Evolutionary conservation across 2,113 vertebrate genomes (phyloP).

Genomic region (Xenopus laevis): DNA sequence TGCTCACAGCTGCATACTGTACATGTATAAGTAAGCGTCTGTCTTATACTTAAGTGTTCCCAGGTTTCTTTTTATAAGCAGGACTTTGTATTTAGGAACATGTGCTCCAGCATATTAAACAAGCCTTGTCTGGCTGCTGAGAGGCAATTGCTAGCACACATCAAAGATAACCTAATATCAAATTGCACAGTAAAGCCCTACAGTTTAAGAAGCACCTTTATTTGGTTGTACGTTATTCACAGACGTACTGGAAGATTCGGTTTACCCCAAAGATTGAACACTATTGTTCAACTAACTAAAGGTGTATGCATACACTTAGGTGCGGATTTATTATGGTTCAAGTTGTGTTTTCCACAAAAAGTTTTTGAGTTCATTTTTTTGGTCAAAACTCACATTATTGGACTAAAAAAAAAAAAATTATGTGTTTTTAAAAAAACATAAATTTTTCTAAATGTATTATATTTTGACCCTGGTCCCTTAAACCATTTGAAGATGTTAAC

Average conservation of each 20-base stretch:
- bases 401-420: too few species aligned
- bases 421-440: too few species aligned
- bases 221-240: too few species aligned
- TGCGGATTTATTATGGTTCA: too few species aligned
- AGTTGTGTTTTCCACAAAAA: too few species aligned
- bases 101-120: slow-evolving; percentile 32
- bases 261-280: background rate
- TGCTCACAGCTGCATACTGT: background rate
- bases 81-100: slow-evolving; percentile 33
- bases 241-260: background rate
- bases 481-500: too few species aligned
- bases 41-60: slow-evolving; percentile 32
- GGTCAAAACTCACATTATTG: too few species aligned
- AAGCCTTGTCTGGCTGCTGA: slow-evolving; percentile 23
- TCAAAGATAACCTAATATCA: slow-evolving; percentile 37
- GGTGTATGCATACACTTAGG: too few species aligned
- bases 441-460: too few species aligned
- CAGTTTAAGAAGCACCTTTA: slow-evolving; percentile 7
- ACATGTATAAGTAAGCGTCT: slow-evolving; percentile 6
- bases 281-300: too few species aligned
- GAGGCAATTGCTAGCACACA: slow-evolving; percentile 33
- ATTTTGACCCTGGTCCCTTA: too few species aligned
- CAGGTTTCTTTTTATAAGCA: slow-evolving; percentile 8
- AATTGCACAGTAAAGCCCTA: slow-evolving; percentile 21
- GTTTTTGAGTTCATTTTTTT: too few species aligned